Evolutionary conservation across 2,113 vertebrate species (phyloP).

Genomic region (Lagopus muta): DNA sequence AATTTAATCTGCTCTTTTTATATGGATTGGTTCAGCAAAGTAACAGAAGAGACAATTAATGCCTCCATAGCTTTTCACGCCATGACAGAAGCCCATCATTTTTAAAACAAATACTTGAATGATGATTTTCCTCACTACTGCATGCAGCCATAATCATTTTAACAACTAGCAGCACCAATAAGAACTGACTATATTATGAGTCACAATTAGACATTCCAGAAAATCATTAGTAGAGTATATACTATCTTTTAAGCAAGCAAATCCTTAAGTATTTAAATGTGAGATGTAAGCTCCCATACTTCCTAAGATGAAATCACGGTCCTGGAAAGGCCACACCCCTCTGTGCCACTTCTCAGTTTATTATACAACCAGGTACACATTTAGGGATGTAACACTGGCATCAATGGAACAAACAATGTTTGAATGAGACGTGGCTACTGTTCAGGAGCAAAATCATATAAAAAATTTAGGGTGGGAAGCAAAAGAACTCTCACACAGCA

Average conservation of each 20-base stretch:
- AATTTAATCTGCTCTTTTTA: conserved; percentile 93
- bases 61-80: conserved; percentile 78
- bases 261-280: background rate
- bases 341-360: background rate
- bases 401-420: background rate
- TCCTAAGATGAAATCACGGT: background rate
- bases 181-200: background rate
- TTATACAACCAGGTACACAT: background rate
- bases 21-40: conserved; percentile 88
- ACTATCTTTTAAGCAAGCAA: background rate
- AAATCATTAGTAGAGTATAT: background rate
- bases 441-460: background rate
- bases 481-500: background rate
- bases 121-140: background rate
- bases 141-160: background rate
- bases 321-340: background rate
- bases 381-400: background rate
- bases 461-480: background rate
- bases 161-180: background rate
- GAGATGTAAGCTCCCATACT: background rate
- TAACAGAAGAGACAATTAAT: conserved; percentile 83
- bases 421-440: background rate
- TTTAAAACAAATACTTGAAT: conserved; percentile 61
- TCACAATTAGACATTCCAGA: background rate
- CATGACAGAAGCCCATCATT: conserved; percentile 68